Base-by-base conservation (phyloP, 2,113 vertebrate species). In the Elephantulus edwardii region DNA sequence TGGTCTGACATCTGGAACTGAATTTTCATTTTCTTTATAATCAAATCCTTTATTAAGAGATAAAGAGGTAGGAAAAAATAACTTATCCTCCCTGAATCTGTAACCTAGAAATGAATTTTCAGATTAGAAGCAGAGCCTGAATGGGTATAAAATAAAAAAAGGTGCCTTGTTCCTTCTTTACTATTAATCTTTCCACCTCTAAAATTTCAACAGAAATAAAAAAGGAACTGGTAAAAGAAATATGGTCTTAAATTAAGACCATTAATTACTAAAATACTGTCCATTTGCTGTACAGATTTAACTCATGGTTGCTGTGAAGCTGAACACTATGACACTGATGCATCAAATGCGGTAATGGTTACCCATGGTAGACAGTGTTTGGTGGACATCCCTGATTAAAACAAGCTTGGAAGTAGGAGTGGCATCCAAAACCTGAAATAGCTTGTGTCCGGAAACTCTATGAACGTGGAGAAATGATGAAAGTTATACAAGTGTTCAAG, bases 21-120 rank as follows among this genome's bases (percentile, higher is more conserved):
- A 76, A 88, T 50, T 93, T 91, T 83, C 35, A 50, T 88, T 71
- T 89, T 76, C 42, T 70, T 86, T 62, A 71, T 9, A 64, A 87
- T 30, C n/a, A 93, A 70, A 48, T 62, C 62, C 20, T 81, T 82
- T 79, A 79, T 66, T 64, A 35, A 80, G 13, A 79, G 35, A 72
- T 30, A 64, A 70, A 13, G 19, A 28, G 48, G 77, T 3, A 76
- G 42, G 28, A 76, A 78, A 54, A 92, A 86, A 30, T 26, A 83
- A 42, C 7, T 44, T 44, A 54, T 89, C 72, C 66, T 77, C 12
- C n/a, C 52, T 44, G 42, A 90, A 80, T 77, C 20, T 64, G 17
- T 20, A 83, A 56, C n/a, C 76, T 68, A 50, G n/a, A 86, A 80
- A 71, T 6, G 17, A 83, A 42, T 77, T 90, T 66, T 56, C 54